A percentile compares a stretch with the other conserved stretches of the same genome.
Conservation (phyloP, 2,888 invertebrate species). For the Globia sparganii region DNA sequence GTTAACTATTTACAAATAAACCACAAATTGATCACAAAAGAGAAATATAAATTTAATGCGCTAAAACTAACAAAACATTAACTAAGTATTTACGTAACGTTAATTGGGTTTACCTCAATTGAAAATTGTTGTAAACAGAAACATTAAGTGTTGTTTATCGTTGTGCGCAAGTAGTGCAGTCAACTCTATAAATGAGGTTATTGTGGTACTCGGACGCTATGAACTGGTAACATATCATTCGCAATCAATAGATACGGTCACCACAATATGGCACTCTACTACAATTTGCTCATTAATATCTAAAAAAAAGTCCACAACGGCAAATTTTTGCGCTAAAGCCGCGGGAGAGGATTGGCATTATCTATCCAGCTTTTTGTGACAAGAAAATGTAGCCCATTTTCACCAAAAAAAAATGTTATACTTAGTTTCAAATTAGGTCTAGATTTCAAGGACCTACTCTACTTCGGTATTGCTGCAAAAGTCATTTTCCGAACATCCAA, state of each 20-base stretch:
- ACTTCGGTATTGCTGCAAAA: background rate
- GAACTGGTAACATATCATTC: constrained; percentile 51
- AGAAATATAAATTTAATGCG: constrained; percentile 35
- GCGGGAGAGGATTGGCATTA: constrained; percentile 23
- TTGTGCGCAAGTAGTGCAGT: constrained; percentile 13
- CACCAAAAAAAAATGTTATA: background rate
- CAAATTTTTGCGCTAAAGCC: background rate
- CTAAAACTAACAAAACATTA: constrained; percentile 25
- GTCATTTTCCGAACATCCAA: background rate
- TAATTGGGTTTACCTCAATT: constrained; percentile 34
- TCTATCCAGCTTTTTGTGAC: constrained; percentile 13
- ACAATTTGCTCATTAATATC: constrained; percentile 15
- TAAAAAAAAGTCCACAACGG: background rate
- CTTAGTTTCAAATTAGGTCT: background rate
- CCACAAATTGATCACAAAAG: constrained; percentile 40
- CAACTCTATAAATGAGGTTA: constrained; percentile 27
- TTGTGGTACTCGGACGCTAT: constrained; percentile 32
- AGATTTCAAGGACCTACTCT: background rate
- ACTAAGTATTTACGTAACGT: constrained; percentile 5
- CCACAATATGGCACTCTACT: constrained; percentile 18
- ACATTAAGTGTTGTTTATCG: background rate
- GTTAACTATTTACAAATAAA: constrained; percentile 33
- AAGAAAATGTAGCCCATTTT: background rate
- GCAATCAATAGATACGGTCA: constrained; percentile 50
- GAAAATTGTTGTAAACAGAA: constrained; percentile 14